Base-by-base conservation (phyloP, 2,888 invertebrate species). In the Strigamia crassipes region DNA sequence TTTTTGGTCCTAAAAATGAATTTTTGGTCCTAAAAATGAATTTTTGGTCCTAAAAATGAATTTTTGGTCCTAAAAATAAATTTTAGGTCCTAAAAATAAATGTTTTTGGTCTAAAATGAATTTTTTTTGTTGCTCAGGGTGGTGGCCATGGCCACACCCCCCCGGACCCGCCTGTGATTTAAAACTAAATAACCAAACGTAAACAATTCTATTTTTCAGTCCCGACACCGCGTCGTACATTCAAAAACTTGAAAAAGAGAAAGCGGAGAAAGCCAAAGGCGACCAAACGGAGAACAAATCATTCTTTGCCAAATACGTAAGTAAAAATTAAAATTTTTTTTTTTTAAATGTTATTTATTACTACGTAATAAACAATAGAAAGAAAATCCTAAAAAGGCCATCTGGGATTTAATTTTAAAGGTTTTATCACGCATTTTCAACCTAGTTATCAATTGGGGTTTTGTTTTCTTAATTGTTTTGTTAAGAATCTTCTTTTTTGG, bases 271-370 rank as follows among this genome's bases (percentile, higher is more conserved):
- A 85, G 90, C 93, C 27, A 96, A 96, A 86, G 89, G 89, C 34
- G 87, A 88, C 13, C 88, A 88, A 84, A 88, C 88, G 38, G 99
- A 99, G 87, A 98, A 96, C 87, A 91, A 97, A 86, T 96, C 97
- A 78, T 98, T 99, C 89, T 91, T 99, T 85, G 95, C 95, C 3
- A 99, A 97, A 97, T 99, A 99, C 90, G 97, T 97, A 91, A 93
- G 96, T 56, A 5, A 8, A 6, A n/a, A 18, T 13, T 15, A 38
- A n/a, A 38, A 23, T 15, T 34, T 77, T 8, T 34, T 10, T 41
- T 78, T 27, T 27, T 27, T 27, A 46, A 21, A 23, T n/a, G 1
- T 46, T 1, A 21, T 23, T 23, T 80, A 31, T 80, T 23, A 15
- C 46, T 51, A 5, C 78, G 41, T 78, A 27, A 77, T 38, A 38